A percentile compares a stretch with the other conserved stretches of the same genome.
Conservation (phyloP, 1,140 invertebrate genomes). For the Gryllus bimaculatus region DNA sequence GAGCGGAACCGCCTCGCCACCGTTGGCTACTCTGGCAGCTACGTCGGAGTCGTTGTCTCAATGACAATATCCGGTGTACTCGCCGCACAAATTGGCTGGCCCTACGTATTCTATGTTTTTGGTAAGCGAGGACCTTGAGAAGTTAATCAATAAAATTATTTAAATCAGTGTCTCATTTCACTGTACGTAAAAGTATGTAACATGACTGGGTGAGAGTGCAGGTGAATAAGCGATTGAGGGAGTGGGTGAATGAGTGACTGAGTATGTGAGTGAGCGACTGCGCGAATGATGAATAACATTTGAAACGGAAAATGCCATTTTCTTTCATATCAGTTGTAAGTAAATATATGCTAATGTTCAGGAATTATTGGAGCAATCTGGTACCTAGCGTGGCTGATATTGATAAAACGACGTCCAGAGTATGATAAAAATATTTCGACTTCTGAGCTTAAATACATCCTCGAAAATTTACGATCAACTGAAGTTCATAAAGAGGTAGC, state of each 20-base stretch:
- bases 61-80: conserved; percentile 65
- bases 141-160: background rate
- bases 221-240: too few relatives aligned
- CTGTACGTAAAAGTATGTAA: too few relatives aligned
- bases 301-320: too few relatives aligned
- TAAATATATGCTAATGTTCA: conserved; percentile 27
- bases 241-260: too few relatives aligned
- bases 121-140: conserved; percentile 28
- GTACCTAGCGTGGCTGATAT: conserved; percentile 56
- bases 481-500: background rate
- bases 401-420: conserved; percentile 66
- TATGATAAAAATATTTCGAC: conserved; percentile 62
- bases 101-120: conserved; percentile 44
- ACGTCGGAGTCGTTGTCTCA: conserved; percentile 69
- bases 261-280: too few relatives aligned
- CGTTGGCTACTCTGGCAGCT: conserved; percentile 71
- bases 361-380: conserved; percentile 58
- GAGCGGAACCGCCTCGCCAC: conserved; percentile 69
- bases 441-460: conserved; percentile 68
- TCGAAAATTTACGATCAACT: conserved; percentile 32
- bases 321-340: too few relatives aligned
- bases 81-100: conserved; percentile 47
- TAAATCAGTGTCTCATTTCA: too few relatives aligned
- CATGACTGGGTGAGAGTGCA: too few relatives aligned
- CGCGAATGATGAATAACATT: too few relatives aligned